Base-by-base conservation (phyloP, 2,888 invertebrate species). In the Caenorhabditis zanzibari region DNA sequence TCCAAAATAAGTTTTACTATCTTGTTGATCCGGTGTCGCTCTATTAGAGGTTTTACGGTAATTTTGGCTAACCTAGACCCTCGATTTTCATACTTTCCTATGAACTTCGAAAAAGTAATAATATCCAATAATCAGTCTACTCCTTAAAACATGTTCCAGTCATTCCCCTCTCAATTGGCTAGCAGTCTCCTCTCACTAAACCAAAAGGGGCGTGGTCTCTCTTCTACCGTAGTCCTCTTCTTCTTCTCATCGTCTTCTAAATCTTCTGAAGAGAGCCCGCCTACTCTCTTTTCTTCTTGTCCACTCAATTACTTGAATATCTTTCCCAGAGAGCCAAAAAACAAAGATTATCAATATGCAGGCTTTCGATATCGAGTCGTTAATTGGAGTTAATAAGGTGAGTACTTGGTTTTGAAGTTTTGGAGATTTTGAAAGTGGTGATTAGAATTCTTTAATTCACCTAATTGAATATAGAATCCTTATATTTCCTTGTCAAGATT, bases 281-380 rank as follows among this genome's bases (percentile, higher is more conserved):
- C 59, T 47, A 59, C 24, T 59, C 10, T 7, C 28, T 58, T 26
- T 26, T 35, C 28, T 47, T 59, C 32, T 52, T 38, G 24, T 54
- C 14, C 41, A 66, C 49, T 66, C 16, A 52, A 61, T 32, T 52
- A 47, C 44, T 73, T 49, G 14, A 38, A 47, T 72, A 19, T 47
- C 7, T 35, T 61, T 41, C 44, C 24, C 26, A 32, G 47, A 58
- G 7, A 61, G 49, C 26, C n/a, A 26, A 63, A 63, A 41, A 61
- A 38, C 6, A 12, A 12, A 47, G 54, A 14, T 26, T 54, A 54
- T 26, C 26, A 54, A 14, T 0, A 81, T 81, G 81, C 75, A 75
- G 38, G 63, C 86, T n/a, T 86, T 86, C 49, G 81, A 86, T 73
- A 86, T 86, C 47, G 86, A 86, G 54, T 86, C 86, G 49, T 54